Percentiles rank a stretch among this genome's conserved stretches.
Conservation (phyloP, 1,140 invertebrate genomes). For the Drosophila santomea region DNA sequence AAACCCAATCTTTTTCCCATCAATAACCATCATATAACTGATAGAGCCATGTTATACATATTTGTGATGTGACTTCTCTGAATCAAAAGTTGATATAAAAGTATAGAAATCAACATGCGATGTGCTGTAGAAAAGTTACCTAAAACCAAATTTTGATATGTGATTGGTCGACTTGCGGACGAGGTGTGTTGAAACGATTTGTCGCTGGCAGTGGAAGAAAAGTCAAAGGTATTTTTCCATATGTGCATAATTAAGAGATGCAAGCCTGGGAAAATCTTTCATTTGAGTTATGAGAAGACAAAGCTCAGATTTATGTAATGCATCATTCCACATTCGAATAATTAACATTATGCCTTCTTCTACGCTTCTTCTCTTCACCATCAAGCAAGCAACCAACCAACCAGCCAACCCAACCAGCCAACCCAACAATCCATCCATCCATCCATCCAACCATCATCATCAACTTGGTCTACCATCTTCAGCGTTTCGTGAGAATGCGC, state of each 20-base stretch:
- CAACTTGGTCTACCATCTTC: constrained; percentile 9
- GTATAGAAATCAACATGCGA: background rate
- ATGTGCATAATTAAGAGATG: constrained; percentile 44
- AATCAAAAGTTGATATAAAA: background rate
- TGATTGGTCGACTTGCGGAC: constrained; percentile 8
- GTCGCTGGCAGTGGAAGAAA: constrained; percentile 11
- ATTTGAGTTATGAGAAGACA: constrained; percentile 64
- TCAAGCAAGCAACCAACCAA: background rate
- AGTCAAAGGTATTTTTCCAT: constrained; percentile 32
- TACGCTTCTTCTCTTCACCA: constrained; percentile 3
- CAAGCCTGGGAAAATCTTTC: constrained; percentile 46
- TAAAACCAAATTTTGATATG: constrained; percentile 7
- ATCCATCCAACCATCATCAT: constrained; percentile 14
- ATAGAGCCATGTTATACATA: background rate
- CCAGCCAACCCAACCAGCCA: background rate
- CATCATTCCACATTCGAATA: constrained; percentile 54
- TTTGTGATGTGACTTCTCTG: background rate
- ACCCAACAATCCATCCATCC: background rate
- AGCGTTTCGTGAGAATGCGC: constrained; percentile 70
- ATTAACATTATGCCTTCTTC: constrained; percentile 43
- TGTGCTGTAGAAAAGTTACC: background rate
- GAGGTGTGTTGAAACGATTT: constrained; percentile 27
- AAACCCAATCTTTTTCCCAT: background rate
- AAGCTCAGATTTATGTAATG: constrained; percentile 73
- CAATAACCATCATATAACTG: background rate